Evolutionary conservation across 2,888 invertebrate species (phyloP), one percentile per base, ranked within the genome.

Genomic region (Opisthograptis luteolata): DNA sequence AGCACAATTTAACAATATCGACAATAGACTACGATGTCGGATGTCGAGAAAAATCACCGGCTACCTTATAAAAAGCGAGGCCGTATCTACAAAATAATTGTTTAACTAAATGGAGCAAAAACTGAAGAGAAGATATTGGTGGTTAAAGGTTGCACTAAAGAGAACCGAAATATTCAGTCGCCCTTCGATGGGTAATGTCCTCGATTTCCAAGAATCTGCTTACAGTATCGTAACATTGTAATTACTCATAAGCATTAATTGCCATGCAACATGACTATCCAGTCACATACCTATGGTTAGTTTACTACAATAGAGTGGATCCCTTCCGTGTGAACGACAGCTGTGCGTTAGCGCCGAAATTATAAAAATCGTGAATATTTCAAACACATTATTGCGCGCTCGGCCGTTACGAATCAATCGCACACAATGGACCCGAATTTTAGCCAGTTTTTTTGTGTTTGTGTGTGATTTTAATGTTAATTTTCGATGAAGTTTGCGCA

Each of bases 351-450:
- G 71, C 80, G 79, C 69, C 75, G 75, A 82, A 86, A 83, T 86
- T 87, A 84, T 77, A 79, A 81, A 89, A 85, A 85, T 86, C 78
- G 84, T 87, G 90, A 89, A 90, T 90, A 89, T 90, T 88, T 84
- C 82, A 81, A 85, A 84, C 81, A 76, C 80, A 87, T 88, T 87
- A 89, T 81, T 79, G 74, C 79, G 75, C 83, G 76, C 75, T 90
- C 82, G 90, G 83, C 89, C 90, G 90, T 90, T 90, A 89, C 90
- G 83, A 90, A 90, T 90, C 89, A 85, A 84, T 84, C 82, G 81
- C 64, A 80, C 75, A 88, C 90, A 90, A 89, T 87, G 76, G 81
- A 82, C 75, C 71, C 73, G 77, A 82, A 77, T 81, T 87, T 84
- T 81, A 83, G 76, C 77, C 77, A 76, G 79, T 81, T 87, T 86